phyloP scores from a whole-genome alignment of 2,888 invertebrate species.

The Macaria liturata region DNA sequence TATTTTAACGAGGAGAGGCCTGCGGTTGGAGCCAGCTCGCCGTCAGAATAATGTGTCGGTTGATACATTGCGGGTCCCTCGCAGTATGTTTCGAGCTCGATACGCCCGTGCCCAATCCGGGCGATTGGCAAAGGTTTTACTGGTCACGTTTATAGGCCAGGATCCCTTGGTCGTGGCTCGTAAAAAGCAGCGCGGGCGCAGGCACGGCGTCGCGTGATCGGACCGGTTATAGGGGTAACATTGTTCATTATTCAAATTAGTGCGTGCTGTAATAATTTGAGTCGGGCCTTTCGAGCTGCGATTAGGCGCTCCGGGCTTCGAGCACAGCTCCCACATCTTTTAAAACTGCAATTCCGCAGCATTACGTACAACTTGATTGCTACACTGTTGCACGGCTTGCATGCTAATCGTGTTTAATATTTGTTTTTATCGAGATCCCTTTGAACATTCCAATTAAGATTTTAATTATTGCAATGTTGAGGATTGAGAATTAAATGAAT shows the following conservation, averaged over 20 bases:
- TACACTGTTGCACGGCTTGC: slow-evolving; percentile 20
- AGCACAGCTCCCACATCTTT: slow-evolving; percentile 16
- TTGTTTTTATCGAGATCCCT: slow-evolving; percentile 3
- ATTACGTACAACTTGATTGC: slow-evolving; percentile 1
- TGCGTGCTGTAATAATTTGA: slow-evolving; percentile 74
- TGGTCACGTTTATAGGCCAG: slow-evolving; percentile 58
- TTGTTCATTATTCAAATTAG: slow-evolving; percentile 80
- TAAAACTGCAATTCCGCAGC: slow-evolving; percentile 27
- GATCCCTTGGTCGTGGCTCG: slow-evolving; percentile 52
- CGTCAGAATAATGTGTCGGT: slow-evolving; percentile 29
- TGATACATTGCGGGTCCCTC: slow-evolving; percentile 35
- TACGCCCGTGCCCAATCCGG: slow-evolving; percentile 41
- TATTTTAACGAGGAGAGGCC: slow-evolving; percentile 44
- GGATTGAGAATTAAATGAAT: no score
- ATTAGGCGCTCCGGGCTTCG: slow-evolving; percentile 47
- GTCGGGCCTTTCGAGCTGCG: slow-evolving; percentile 56
- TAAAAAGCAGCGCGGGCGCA: slow-evolving; percentile 52
- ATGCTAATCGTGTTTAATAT: slow-evolving; percentile 7
- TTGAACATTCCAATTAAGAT: background rate
- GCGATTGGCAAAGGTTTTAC: slow-evolving; percentile 53
- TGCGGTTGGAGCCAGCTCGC: slow-evolving; percentile 22
- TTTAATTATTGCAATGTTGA: background rate
- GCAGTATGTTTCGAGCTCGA: slow-evolving; percentile 37
- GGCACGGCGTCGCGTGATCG: slow-evolving; percentile 60
- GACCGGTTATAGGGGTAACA: slow-evolving; percentile 72